Percentiles rank a stretch among this genome's conserved stretches.
Conservation (phyloP, 2,113 vertebrate species). For the Tragelaphus imberbis region DNA sequence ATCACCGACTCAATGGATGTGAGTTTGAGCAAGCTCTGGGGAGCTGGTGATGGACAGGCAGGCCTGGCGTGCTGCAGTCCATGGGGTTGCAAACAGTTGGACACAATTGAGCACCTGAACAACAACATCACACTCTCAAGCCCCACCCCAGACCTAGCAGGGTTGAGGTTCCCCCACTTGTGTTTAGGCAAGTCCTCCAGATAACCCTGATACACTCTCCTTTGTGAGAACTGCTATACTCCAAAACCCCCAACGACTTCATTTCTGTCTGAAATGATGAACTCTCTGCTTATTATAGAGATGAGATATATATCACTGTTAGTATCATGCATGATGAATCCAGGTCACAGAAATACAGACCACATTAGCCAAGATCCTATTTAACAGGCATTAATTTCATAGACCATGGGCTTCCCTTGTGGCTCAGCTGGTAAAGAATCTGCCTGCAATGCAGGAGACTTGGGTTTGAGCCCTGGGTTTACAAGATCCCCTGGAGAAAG, state of each 20-base stretch:
- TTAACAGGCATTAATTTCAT: neutral
- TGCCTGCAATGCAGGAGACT: accelerated
- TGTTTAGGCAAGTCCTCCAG: neutral
- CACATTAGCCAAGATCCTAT: neutral
- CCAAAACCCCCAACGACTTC: neutral
- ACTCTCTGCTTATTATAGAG: neutral
- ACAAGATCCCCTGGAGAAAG: neutral
- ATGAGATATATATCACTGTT: neutral
- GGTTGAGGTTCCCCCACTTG: accelerated
- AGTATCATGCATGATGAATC: neutral
- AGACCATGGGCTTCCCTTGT: neutral
- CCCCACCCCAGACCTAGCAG: neutral
- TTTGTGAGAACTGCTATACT: neutral
- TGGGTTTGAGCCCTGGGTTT: neutral
- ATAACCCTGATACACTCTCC: neutral
- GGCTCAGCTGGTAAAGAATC: neutral
- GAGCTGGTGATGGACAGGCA: neutral
- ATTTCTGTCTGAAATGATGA: neutral
- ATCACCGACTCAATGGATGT: neutral
- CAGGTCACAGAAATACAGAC: neutral
- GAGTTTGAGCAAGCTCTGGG: neutral
- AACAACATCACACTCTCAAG: neutral
- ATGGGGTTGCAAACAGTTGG: accelerated
- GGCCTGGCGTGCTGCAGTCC: neutral
- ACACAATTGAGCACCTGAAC: neutral